A percentile compares a stretch with the other conserved stretches of the same genome.
Conservation (phyloP, 2,888 invertebrate genomes). For the Dendrolimus pini region DNA sequence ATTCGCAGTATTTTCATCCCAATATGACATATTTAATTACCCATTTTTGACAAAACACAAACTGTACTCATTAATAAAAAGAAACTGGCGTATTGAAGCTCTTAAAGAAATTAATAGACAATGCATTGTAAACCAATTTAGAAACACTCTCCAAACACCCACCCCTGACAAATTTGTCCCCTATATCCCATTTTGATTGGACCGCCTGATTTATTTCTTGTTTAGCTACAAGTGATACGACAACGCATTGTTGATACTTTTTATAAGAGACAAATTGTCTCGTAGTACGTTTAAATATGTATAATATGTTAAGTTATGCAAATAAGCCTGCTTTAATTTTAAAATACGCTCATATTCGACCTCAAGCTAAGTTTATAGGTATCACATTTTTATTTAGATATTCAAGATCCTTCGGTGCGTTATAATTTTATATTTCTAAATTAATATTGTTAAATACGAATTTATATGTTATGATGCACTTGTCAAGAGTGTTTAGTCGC, state of each 20-base stretch:
- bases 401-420: neutral
- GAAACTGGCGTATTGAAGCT: neutral
- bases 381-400: neutral
- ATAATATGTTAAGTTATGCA: too few relatives aligned
- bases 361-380: too few relatives aligned
- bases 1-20: too few relatives aligned
- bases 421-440: neutral
- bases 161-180: constrained; percentile 67
- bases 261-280: neutral
- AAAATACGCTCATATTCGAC: too few relatives aligned
- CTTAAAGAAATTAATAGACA: constrained; percentile 55
- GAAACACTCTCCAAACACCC: constrained; percentile 60
- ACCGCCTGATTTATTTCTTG: constrained; percentile 71
- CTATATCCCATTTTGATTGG: constrained; percentile 72
- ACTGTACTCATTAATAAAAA: too few relatives aligned
- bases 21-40: too few relatives aligned
- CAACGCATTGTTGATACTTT: constrained; percentile 48
- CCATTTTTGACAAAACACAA: too few relatives aligned
- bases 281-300: neutral
- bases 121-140: constrained; percentile 66
- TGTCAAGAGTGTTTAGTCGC: constrained; percentile 40
- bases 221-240: constrained; percentile 42
- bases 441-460: neutral
- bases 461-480: constrained; percentile 11
- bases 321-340: too few relatives aligned